Evolutionary conservation across 1,140 invertebrate species (phyloP), one percentile per base, ranked within the genome.

Genomic region (Formica exsecta): DNA sequence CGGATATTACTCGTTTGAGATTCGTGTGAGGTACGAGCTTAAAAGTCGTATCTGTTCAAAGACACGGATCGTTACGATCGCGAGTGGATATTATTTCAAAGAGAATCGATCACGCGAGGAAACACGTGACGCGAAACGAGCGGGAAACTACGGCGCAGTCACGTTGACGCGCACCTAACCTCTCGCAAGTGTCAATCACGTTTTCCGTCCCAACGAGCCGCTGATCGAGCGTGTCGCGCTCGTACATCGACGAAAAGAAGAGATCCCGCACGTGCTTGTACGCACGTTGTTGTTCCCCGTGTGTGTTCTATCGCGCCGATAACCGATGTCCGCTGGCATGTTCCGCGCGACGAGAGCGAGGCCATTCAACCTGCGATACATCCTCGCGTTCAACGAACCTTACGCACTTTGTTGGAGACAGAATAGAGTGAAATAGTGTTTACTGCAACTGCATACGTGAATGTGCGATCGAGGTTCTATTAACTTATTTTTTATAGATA

Each of bases 361-460:
- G 89, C 88, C 64, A 75, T 91, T 71, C 64, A 70, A 85, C 29
- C 57, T 85, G 41, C 87, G 84, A 84, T 87, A 90, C 44, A 64
- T 89, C 38, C 51, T 89, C 61, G 79, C 91, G 64, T 92, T 93
- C 84, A 92, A 87, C 62, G 87, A 93, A 93, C 92, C 85, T 91
- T 92, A 91, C 88, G 81, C 86, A 87, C 88, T 93, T 88, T 93
- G 92, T 89, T 92, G 93, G 93, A 94, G 93, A 89, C 91, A 91
- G 80, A 90, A 94, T 92, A 93, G 90, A 94, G 91, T 94, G 92
- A 94, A 94, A 95, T 94, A 94, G 93, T 94, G 91, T 89, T 87
- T 91, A 84, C 61, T 90, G 32, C 87, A 57, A 44, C 25, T 77
- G 65, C 9, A 38, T 38, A 57, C 13, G 65, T 41, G 54, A 57